Conservation (phyloP, 92 coral and sea anemone genomes). For the Anthopleura xanthogrammica region DNA sequence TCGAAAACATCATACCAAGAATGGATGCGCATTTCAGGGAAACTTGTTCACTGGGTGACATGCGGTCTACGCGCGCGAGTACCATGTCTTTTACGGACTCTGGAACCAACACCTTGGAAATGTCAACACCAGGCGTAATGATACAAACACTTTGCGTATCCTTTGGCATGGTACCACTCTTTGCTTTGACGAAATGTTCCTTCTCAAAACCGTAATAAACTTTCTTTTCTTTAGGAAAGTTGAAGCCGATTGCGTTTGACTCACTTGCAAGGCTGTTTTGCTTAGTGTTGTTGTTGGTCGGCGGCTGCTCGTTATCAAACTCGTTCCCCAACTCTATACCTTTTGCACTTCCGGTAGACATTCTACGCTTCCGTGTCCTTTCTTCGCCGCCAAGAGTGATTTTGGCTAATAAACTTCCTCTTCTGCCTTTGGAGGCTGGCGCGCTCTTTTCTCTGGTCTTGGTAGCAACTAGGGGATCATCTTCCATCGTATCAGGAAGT, state of each 20-base stretch:
- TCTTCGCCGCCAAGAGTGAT: conserved; percentile 10
- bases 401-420: conserved; percentile 30
- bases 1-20: conserved; percentile 72
- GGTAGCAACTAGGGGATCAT: not conserved
- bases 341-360: conserved; percentile 32
- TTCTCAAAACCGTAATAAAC: conserved; percentile 41
- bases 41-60: conserved; percentile 87
- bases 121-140: conserved; percentile 78
- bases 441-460: not conserved
- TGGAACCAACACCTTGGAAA: conserved; percentile 83
- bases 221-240: not conserved
- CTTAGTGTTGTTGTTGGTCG: not conserved
- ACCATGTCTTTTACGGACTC: conserved; percentile 99
- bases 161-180: conserved; percentile 62
- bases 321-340: conserved; percentile 7
- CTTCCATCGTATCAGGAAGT: conserved; percentile 21
- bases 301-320: not conserved
- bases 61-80: conserved; percentile 90
- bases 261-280: conserved; percentile 11
- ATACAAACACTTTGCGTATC: conserved; percentile 83
- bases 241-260: not conserved
- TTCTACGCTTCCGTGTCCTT: conserved; percentile 22
- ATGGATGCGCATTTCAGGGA: conserved; percentile 88
- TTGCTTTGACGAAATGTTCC: conserved; percentile 64
- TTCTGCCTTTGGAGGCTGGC: not conserved